Evolutionary conservation across 2,888 invertebrate genomes (phyloP), one percentile per base, ranked within the genome.

Genomic region (Therioaphis trifolii): DNA sequence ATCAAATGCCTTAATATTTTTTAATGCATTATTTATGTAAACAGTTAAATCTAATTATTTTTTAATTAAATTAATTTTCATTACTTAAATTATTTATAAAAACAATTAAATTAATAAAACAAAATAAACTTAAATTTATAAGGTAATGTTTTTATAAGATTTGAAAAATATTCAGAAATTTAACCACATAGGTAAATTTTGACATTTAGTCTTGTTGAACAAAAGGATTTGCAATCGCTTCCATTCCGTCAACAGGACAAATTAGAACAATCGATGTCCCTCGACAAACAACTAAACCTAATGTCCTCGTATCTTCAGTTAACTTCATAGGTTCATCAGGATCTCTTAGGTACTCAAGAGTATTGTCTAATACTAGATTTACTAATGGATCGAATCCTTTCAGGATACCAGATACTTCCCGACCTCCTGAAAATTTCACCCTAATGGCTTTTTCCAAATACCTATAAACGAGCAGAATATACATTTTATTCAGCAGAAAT

Each of bases 141-240:
- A 68, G 4, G 24, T 18, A 15, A 35, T 40, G 4, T 63, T 29
- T 35, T 21, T 4, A 77, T 66, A 2, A 24, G 4, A n/a, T 18
- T 27, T 46, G 7, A 63, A 21, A 9, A n/a, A 63, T 63, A 35
- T 21, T 77, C 35, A 77, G 29, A 66, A 49, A 35, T 21, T 2
- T 7, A 77, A 43, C 24, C 2, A 66, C 4, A 66, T 49, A 29
- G 21, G 49, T 49, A 76, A 21, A 35, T 77, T 66, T 55, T 15
- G 68, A 79, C 18, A 46, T 40, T 74, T 74, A 82, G 87, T 96
- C 96, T 88, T 97, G 96, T 78, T 95, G 94, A 86, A 98, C 94
- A 89, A 99, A 99, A 78, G 99, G 99, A 90, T 99, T 99, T 84
- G 96, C 95, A 89, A 99, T 99, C n/a, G 96, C 94, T 89, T 99